Base-by-base conservation (phyloP, 1,140 invertebrate species). In the Neoseiulus cucumeris region DNA sequence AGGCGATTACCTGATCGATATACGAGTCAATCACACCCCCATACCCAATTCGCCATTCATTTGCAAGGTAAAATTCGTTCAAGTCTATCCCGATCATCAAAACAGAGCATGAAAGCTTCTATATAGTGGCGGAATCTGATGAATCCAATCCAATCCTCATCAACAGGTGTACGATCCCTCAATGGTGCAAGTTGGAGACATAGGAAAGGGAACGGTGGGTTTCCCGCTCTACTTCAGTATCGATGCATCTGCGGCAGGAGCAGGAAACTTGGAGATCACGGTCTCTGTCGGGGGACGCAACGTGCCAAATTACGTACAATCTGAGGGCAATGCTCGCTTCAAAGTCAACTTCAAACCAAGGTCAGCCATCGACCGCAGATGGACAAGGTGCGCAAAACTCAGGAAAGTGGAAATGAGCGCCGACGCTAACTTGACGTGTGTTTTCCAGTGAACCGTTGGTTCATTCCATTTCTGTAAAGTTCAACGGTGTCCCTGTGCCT, bases 251-350 rank as follows among this genome's bases (percentile, higher is more conserved):
- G 72, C 75, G 67, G 79, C 79, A 33, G 88, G 93, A 68, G 91
- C 91, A 68, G 93, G 93, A 42, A 95, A 96, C 77, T 78, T 97
- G 69, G 93, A 98, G 78, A 97, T 98, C 45, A 95, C 96, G 66
- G 93, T 98, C 0, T 91, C 91, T 0, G 91, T 95, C n/a, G 90
- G 89, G 72, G 91, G 91, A 2, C 84, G 90, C 72, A 98, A 97
- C 79, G 93, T 98, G 6, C 94, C 94, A 6, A 97, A 97, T 79
- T 97, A 94, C 75, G 93, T 98, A 1, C 89, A 96, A 73, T 91
- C 89, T 44, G 92, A 96, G 80, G 91, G 91, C 28, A 95, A 97
- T 77, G 93, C 93, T 0, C 84, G 87, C 71, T 96, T 98, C 71
- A 77, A 84, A 72, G 93, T 98, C 1, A 95, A 95, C 75, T 98